Percentiles rank a stretch among this genome's conserved stretches.
These are phyloP conservation scores for Chlamydotis undulata DNA, from an alignment of 2,113 vertebrate genomes.

Conservation along the genomic window DNA sequence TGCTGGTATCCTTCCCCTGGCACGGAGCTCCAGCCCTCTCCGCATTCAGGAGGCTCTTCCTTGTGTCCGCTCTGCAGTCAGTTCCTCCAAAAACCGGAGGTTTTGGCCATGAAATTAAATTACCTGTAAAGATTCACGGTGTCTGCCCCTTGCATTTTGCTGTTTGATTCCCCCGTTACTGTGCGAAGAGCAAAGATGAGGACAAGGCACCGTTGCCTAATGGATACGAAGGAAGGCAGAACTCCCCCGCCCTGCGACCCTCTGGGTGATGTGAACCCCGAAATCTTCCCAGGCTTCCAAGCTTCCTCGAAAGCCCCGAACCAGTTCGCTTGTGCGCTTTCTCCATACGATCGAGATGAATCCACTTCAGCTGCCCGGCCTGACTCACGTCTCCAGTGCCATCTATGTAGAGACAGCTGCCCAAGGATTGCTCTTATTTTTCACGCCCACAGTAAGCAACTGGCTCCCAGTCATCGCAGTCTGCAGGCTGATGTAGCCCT, in stretches of 20 bases:
- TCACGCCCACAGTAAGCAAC: slow-evolving; percentile 64
- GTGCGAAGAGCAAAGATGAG: accelerated
- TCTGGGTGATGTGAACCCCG: not conserved
- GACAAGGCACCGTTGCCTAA: accelerated
- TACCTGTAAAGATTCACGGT: not conserved
- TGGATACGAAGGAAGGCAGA: accelerated
- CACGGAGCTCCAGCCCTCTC: not conserved
- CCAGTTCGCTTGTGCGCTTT: accelerated
- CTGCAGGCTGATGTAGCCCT: not conserved
- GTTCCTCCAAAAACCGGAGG: not conserved
- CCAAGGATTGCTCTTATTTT: slow-evolving; percentile 61
- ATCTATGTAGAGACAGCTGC: slow-evolving; percentile 46
- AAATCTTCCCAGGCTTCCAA: not conserved
- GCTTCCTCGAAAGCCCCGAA: not conserved
- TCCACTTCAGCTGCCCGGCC: slow-evolving; percentile 6
- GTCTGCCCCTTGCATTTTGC: not conserved
- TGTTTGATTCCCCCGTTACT: accelerated
- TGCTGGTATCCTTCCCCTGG: not conserved
- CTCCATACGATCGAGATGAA: accelerated
- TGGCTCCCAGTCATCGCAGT: slow-evolving; percentile 8
- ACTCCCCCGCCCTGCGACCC: accelerated
- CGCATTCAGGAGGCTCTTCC: not conserved
- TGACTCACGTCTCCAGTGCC: slow-evolving; percentile 48
- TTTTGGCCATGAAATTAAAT: not conserved
- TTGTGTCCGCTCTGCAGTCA: not conserved